phyloP scores from a whole-genome alignment of 2,113 vertebrate genomes.

The Muntiacus muntjak region DNA sequence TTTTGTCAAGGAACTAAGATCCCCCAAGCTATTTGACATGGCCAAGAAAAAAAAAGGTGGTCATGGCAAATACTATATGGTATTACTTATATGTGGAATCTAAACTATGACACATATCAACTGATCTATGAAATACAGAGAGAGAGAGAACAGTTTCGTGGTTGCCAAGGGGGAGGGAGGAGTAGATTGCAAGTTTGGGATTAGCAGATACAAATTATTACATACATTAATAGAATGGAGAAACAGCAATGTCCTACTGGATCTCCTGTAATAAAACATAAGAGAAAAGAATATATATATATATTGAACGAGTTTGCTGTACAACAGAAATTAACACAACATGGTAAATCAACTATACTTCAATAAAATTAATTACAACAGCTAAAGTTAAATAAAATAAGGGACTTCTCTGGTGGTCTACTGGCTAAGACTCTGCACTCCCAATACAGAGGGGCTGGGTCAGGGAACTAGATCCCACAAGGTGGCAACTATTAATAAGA shows the following conservation, averaged over 20 bases:
- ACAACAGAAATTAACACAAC: neutral
- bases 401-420: neutral
- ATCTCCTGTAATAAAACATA: neutral
- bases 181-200: neutral
- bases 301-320: neutral
- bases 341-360: neutral
- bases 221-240: neutral
- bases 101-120: neutral
- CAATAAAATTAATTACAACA: neutral
- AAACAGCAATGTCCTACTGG: neutral
- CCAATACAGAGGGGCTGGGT: neutral
- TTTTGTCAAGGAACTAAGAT: neutral
- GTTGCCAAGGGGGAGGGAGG: neutral
- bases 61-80: neutral
- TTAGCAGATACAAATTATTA: neutral
- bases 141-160: neutral
- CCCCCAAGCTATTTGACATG: neutral
- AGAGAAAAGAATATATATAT: neutral
- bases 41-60: neutral
- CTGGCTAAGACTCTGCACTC: neutral
- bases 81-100: neutral
- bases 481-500: neutral
- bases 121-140: neutral
- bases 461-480: neutral
- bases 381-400: neutral